Evolutionary conservation across 2,888 invertebrate species (phyloP), one percentile per base, ranked within the genome.

Genomic region (Pinctada fucata): DNA sequence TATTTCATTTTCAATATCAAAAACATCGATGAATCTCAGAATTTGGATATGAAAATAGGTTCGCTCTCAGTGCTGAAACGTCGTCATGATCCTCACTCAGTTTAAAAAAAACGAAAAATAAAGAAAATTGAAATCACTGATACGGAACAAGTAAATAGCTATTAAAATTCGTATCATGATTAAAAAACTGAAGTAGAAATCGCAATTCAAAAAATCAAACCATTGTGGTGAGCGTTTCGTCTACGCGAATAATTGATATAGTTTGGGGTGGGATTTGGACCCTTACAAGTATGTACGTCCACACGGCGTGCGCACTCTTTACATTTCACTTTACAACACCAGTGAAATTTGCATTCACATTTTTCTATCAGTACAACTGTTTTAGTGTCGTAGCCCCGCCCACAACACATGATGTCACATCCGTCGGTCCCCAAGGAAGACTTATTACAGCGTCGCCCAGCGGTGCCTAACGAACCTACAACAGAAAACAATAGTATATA

Each of bases 311-410:
- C 84, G 75, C 97, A 97, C 78, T 95, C 95, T 93, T 96, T 96
- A 94, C 97, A 97, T 93, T 95, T 95, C 80, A 97, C 96, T 92
- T 95, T 95, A 93, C 97, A 97, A 93, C 97, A 97, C 94, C 96
- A 96, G 93, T 96, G 95, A 93, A 96, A 96, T 92, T 96, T 96
- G 94, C 97, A 97, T 90, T 95, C 95, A 93, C 97, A 97, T 70
- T 92, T 90, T 75, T 96, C 95, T 73, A 95, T 94, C 79, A 94
- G 94, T 88, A 94, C 94, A 82, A 95, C 94, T 80, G 95, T 95
- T 83, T 94, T 93, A 77, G 93, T 90, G 84, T 93, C 89, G 88
- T 92, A 94, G 67, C 94, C 94, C 45, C 93, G 87, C 58, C 94
- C 94, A 87, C 94, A 94, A 86, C 94, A 94, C 89, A 94, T 91